A percentile compares a stretch with the other conserved stretches of the same genome.
Evolutionary conservation across 2,113 vertebrate genomes (phyloP).

Genomic region (Myiopsitta monachus): DNA sequence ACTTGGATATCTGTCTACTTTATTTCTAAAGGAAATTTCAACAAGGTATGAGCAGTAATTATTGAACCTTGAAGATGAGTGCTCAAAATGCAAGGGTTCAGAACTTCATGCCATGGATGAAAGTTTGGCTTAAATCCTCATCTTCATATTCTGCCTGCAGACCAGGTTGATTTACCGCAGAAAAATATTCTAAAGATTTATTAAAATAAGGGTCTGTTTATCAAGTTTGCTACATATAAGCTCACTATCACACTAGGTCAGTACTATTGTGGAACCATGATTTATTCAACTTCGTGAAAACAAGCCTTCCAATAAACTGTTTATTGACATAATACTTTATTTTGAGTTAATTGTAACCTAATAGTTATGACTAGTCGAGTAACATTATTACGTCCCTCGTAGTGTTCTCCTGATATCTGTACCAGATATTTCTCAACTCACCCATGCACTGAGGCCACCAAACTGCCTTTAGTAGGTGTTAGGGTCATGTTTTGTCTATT

Average conservation of each 20-base stretch:
- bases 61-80: background rate
- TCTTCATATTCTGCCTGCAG: background rate
- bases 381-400: background rate
- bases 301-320: background rate
- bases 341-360: background rate
- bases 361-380: background rate
- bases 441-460: background rate
- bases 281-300: background rate
- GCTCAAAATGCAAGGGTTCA: background rate
- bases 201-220: background rate
- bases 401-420: fast-evolving
- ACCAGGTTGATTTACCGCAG: background rate
- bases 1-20: background rate
- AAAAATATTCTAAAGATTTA: background rate
- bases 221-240: background rate
- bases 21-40: background rate
- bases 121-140: background rate
- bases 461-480: background rate
- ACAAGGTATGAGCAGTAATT: fast-evolving
- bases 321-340: background rate
- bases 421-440: background rate
- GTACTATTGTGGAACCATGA: background rate
- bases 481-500: background rate
- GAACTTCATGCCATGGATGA: background rate
- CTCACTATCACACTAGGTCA: background rate